Evolutionary conservation across 2,113 vertebrate species (phyloP), one percentile per base, ranked within the genome.

Genomic region (Irena cyanogastra): DNA sequence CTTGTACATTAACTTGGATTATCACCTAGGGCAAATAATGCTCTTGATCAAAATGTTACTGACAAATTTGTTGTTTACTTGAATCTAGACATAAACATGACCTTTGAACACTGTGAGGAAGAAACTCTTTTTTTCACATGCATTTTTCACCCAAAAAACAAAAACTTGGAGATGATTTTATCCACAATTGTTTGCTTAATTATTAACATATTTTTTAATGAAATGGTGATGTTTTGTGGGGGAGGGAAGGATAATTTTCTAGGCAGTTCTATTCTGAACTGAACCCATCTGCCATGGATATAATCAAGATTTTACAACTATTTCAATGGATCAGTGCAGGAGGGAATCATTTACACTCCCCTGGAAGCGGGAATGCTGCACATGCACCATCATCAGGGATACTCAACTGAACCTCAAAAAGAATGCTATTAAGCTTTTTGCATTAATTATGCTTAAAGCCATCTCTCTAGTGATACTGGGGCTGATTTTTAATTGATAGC

Each of bases 401-500:
- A 42, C 60, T 86, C 56, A 39, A 59, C 2, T 78, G 80, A 87
- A 49, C 53, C 74, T 92, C 35, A 37, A 44, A 31, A 88, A 87
- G 37, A 83, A 72, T 33, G 37, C 66, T 93, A 8, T 74, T 83
- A 92, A 90, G 90, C 56, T 53, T 78, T 96, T 79, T 89, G 59
- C 88, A 57, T 94, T 97, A 83, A 96, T 89, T 74, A 44, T 77
- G 27, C 66, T 90, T 94, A 44, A 94, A 93, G 71, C 68, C 56
- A 80, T 94, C 37, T 69, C 59, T 82, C 68, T 68, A 71, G 81
- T 90, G 56, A 72, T 90, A 66, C 35, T 2, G 10, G 39, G 75
- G 42, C 57, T 95, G 71, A 81, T 95, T 93, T 96, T 96, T 87
- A 96, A 97, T 92, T 84, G 87, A 83, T 88, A 87, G 53, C 64